Percentiles rank a stretch among this genome's conserved stretches.
These are phyloP conservation scores for Marronus borbonicus DNA, from an alignment of 2,888 invertebrate species.

Conservation along the genomic window DNA sequence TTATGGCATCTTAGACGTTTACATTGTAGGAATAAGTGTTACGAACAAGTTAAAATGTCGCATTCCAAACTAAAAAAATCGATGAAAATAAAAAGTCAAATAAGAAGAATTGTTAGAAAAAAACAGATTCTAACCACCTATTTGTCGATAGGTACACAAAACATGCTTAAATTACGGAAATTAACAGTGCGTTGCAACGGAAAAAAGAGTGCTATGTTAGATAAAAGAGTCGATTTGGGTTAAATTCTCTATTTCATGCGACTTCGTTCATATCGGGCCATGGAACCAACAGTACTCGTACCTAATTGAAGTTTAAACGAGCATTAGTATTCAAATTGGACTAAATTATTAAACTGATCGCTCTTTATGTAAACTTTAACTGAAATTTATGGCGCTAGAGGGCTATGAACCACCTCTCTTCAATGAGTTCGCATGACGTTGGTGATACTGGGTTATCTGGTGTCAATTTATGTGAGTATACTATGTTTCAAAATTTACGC, in stretches of 20 bases:
- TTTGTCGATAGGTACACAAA: background rate
- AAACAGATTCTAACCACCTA: constrained; percentile 23
- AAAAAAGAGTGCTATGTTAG: constrained; percentile 8
- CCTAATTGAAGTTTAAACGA: constrained; percentile 40
- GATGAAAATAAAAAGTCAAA: background rate
- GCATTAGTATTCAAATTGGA: constrained; percentile 44
- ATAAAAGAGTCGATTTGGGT: constrained; percentile 21
- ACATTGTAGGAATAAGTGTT: background rate
- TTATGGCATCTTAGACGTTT: constrained; percentile 26
- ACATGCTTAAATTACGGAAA: constrained; percentile 29
- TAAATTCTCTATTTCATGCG: constrained; percentile 8
- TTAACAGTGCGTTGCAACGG: constrained; percentile 25
- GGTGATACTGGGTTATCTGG: background rate
- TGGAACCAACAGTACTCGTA: background rate
- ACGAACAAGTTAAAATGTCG: background rate
- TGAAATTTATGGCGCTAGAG: constrained; percentile 28
- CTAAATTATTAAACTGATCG: constrained; percentile 40
- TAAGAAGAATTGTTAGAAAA: background rate
- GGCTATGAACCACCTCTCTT: constrained; percentile 14
- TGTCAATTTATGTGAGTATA: background rate
- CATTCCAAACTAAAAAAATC: constrained; percentile 4
- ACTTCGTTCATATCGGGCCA: constrained; percentile 16
- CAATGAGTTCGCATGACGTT: background rate
- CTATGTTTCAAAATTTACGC: background rate
- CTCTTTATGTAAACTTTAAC: constrained; percentile 27